phyloP scores from a whole-genome alignment of 2,888 invertebrate species.

The Adelphocoris suturalis region DNA sequence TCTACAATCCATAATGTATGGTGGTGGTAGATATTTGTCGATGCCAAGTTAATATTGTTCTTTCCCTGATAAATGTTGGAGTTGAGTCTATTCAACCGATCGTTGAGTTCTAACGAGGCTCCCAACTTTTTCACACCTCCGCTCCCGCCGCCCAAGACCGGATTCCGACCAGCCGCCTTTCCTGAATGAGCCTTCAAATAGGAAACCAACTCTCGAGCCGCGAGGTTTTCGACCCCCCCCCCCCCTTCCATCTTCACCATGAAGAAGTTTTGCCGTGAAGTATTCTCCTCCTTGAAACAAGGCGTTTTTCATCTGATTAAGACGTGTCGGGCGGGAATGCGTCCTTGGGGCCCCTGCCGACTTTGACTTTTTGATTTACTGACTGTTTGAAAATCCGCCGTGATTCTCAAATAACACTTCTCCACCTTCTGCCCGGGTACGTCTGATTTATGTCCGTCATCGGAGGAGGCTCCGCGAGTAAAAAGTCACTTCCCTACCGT shows the following conservation, averaged over 20 bases:
- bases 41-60: not conserved
- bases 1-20: no score
- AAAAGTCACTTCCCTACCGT: not conserved
- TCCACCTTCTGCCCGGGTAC: constrained; percentile 40
- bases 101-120: not conserved
- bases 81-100: not conserved
- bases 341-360: constrained; percentile 64
- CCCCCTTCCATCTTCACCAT: not conserved
- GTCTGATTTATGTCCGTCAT: constrained; percentile 65
- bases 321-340: constrained; percentile 68
- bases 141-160: constrained; percentile 21
- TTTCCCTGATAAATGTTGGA: not conserved
- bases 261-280: constrained; percentile 24
- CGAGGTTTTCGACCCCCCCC: constrained; percentile 23
- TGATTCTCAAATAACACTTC: constrained; percentile 68
- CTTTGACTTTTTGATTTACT: constrained; percentile 70
- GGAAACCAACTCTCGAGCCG: constrained; percentile 18
- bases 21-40: no score
- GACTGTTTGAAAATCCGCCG: constrained; percentile 61
- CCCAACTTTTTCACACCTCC: constrained; percentile 17
- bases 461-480: not conserved
- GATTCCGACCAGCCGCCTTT: constrained; percentile 12
- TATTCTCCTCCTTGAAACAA: constrained; percentile 49
- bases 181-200: constrained; percentile 41
- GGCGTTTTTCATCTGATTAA: constrained; percentile 69